A percentile compares a stretch with the other conserved stretches of the same genome.
Conservation (phyloP, 2,797 vertebrate genomes). For the Aldrovandia affinis region DNA sequence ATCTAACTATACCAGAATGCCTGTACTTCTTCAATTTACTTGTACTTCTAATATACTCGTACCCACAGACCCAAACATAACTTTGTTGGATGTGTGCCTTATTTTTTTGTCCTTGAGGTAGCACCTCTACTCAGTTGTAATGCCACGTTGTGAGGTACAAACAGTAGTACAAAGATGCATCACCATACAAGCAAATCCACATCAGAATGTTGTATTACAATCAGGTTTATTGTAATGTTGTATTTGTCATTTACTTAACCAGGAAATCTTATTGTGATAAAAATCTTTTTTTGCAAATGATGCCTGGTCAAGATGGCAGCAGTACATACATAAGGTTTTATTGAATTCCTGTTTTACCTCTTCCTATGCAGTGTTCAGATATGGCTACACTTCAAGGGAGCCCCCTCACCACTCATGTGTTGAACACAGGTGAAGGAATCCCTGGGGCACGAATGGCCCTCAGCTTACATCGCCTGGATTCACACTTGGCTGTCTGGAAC, state of each 20-base stretch:
- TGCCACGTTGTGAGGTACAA: too few species aligned
- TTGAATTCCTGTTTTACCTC: background rate
- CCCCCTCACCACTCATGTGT: slow-evolving; percentile 75
- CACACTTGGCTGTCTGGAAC: slow-evolving; percentile 60
- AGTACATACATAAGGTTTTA: background rate
- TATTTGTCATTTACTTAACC: background rate
- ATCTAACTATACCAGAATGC: too few species aligned
- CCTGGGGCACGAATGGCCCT: slow-evolving; percentile 70
- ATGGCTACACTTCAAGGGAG: slow-evolving; percentile 64
- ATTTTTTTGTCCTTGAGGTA: too few species aligned
- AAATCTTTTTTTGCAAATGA: too few species aligned
- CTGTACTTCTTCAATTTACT: too few species aligned
- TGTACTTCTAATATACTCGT: too few species aligned
- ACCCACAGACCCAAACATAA: too few species aligned
- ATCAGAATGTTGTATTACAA: background rate
- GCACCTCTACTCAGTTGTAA: too few species aligned
- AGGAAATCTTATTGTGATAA: background rate
- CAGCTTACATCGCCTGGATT: slow-evolving; percentile 62
- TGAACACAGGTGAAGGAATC: slow-evolving; percentile 70
- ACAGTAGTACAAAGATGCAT: too few species aligned
- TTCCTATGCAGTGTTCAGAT: slow-evolving; percentile 52
- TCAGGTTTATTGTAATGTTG: background rate
- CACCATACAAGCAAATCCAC: too few species aligned
- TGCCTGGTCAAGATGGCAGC: background rate
- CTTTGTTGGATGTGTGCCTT: too few species aligned